phyloP scores from a whole-genome alignment of 2,888 invertebrate genomes.

The Oscheius sp. region DNA sequence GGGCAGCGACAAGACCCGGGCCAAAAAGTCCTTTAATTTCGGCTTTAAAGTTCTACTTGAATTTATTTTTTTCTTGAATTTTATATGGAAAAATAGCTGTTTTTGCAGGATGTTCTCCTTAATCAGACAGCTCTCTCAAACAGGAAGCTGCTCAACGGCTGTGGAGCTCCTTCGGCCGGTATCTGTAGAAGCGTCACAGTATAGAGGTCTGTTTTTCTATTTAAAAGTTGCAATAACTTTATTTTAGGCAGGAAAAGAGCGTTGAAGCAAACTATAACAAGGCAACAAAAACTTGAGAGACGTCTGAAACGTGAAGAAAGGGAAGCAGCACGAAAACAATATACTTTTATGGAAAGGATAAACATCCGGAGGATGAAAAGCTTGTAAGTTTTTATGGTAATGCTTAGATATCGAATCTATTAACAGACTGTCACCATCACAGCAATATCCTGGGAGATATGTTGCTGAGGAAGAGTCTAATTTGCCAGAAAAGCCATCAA shows the following conservation, averaged over 20 bases:
- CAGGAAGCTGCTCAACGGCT: constrained; percentile 2
- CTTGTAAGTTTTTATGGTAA: constrained; percentile 45
- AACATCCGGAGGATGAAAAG: constrained; percentile 65
- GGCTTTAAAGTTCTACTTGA: too few relatives aligned
- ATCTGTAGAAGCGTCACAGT: constrained; percentile 36
- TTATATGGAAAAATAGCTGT: too few relatives aligned
- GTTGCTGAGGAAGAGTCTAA: constrained; percentile 56
- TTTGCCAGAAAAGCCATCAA: constrained; percentile 57
- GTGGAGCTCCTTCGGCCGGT: constrained; percentile 35
- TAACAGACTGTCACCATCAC: constrained; percentile 65
- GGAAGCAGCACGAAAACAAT: constrained; percentile 67
- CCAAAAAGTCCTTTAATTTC: too few relatives aligned
- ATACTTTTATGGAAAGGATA: constrained; percentile 66
- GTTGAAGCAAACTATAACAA: constrained; percentile 59
- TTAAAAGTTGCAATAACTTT: neutral
- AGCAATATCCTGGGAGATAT: constrained; percentile 63
- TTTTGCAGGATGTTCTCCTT: constrained; percentile 39
- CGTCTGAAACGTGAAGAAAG: constrained; percentile 64
- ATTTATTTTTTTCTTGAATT: too few relatives aligned
- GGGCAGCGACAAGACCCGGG: too few relatives aligned
- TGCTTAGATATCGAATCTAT: neutral
- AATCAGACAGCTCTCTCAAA: constrained; percentile 31
- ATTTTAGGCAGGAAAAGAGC: constrained; percentile 61
- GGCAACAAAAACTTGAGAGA: constrained; percentile 61
- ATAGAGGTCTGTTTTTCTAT: constrained; percentile 35